Base-by-base conservation (phyloP, 2,888 invertebrate genomes). In the Trachelus iudaicus region DNA sequence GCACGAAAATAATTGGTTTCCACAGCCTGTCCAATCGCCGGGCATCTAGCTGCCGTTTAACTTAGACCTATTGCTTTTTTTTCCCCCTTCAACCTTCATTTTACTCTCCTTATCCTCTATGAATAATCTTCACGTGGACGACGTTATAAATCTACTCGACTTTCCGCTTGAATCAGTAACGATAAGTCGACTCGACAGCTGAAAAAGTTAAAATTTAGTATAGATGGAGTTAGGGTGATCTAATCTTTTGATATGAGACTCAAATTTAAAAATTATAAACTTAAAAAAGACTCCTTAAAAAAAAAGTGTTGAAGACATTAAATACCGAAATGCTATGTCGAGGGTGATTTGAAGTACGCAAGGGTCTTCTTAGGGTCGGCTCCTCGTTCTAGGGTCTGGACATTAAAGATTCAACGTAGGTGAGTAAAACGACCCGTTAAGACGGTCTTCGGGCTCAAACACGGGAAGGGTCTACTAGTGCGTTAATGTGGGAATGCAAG, bases 1-100 rank as follows among this genome's bases (percentile, higher is more conserved):
- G 88, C 88, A 88, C 86, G 87, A 87, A 88, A 89, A 89, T 90
- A 89, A 89, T 89, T 90, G 89, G 84, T 88, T 88, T 84, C 84
- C 84, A 31, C 71, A 34, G 23, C 34, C 33, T 71, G 71, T 15
- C 31, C 34, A 31, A 71, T 13, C 80, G 81, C 81, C 81, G 75
- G 13, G 81, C 81, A 79, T 83, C 82, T 83, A 81, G 82, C 82
- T 84, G 81, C 83, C 83, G 81, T 84, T 89, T 87, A 85, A 87
- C 85, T 85, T 83, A 84, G 85, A 85, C 83, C 85, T 56, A 56
- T 56, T 23, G 56, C 56, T 56, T 15, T 40, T 40, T 56, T 56
- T 56, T n/a, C n/a, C 23, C 15, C 23, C 15, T 9, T 15, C 56
- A 23, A 56, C 56, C 23, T 56, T 56, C 56, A 56, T 56, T 9